Percentiles rank a stretch among this genome's conserved stretches.
Conservation (phyloP, 2,113 vertebrate species). For the Donacobius atricapilla region DNA sequence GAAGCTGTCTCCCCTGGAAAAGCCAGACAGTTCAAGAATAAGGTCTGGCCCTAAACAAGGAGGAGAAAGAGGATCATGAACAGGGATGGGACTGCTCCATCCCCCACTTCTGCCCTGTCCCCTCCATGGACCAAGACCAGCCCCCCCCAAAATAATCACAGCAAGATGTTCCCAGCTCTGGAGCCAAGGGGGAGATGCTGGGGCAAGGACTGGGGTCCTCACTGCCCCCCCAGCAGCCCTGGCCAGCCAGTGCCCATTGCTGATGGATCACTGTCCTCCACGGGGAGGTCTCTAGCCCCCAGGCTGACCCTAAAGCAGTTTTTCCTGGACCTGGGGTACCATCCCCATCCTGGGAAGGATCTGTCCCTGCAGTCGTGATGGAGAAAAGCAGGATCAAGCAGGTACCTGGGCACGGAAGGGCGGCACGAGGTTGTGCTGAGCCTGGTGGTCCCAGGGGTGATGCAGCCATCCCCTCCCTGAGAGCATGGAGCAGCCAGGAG, state of each 20-base stretch:
- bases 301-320: background rate
- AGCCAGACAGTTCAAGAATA: constrained; percentile 55
- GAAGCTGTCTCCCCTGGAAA: constrained; percentile 29
- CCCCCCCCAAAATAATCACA: background rate
- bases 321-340: background rate
- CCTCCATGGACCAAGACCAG: background rate
- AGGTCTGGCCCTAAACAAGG: constrained; percentile 54
- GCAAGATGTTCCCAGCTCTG: constrained; percentile 9
- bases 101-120: background rate
- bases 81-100: background rate
- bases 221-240: accelerated
- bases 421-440: accelerated
- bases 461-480: too few species aligned
- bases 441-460: background rate
- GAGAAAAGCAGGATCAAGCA: accelerated
- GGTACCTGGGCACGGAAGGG: background rate
- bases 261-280: background rate
- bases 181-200: background rate
- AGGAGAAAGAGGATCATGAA: constrained; percentile 16
- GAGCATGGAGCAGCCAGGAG: background rate
- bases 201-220: background rate
- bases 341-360: background rate
- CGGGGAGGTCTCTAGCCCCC: background rate
- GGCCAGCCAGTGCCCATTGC: accelerated
- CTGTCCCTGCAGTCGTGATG: accelerated